Evolutionary conservation across 2,113 vertebrate species (phyloP), one percentile per base, ranked within the genome.

Genomic region (Ranitomeya variabilis): DNA sequence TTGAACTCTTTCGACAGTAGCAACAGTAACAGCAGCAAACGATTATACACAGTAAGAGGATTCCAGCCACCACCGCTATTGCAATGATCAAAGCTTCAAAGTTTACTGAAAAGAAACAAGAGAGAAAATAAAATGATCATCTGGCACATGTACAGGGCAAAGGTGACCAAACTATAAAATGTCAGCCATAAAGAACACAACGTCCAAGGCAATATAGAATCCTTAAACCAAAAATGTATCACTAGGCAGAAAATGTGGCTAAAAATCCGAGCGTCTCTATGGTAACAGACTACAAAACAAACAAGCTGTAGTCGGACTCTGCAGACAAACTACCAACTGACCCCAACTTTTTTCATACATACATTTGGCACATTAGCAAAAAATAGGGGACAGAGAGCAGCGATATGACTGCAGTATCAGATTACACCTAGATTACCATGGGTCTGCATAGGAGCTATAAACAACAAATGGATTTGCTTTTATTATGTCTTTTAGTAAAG

Each of bases 1-100:
- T 86, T 16, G 85, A 90, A 55, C 89, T 87, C 19, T 66, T 94
- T 87, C 90, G 95, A 93, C 95, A 95, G 90, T 93, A 95, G 83
- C 95, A 97, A 91, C 95, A 97, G 85, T 94, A 97, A 91, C 95
- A 96, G 94, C 96, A 97, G 82, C 96, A 98, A 0, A 92, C 89
- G 0, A 52, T 0, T 6, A 97, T 0, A 23, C 91, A 88, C 90
- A 97, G 18, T 86, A 97, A 85, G 83, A 97, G 87, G 62, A 90
- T 55, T 73, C 96, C 95, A 6, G 90, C 91, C 60, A 96, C 31
- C 81, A 96, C 95, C 0, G 93, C 95, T 89, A 97, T 91, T 51
- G 95, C 88, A 23, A 97, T 97, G 91, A 98, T 94, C 91, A 98
- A 91, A 31, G 93, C 95, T 80, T 98, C 96, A 90, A 97, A 97